These are phyloP conservation scores for Nomada fabriciana DNA, from an alignment of 2,888 invertebrate species.

Conservation along the genomic window DNA sequence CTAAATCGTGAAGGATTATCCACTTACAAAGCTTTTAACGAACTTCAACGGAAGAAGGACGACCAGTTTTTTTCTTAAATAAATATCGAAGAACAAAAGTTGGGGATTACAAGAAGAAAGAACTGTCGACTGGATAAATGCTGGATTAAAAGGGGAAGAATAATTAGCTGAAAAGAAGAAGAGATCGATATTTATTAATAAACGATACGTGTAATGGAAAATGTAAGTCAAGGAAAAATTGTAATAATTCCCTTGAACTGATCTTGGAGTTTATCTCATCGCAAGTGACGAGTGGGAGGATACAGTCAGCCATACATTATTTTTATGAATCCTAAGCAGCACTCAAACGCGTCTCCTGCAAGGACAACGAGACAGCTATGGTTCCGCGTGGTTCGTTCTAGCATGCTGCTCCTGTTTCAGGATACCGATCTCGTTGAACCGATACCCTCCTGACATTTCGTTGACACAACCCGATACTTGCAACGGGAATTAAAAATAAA, in stretches of 20 bases:
- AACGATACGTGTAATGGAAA: neutral
- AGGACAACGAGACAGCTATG: constrained; percentile 48
- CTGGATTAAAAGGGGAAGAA: neutral
- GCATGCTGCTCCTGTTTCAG: constrained; percentile 38
- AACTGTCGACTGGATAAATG: neutral
- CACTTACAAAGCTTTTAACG: neutral
- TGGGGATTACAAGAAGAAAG: neutral
- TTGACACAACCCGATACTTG: constrained; percentile 1
- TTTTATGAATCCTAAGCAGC: constrained; percentile 40
- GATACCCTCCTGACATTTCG: constrained; percentile 51
- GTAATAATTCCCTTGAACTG: constrained; percentile 23
- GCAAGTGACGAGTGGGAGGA: constrained; percentile 11
- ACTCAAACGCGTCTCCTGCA: constrained; percentile 50
- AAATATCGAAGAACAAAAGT: neutral
- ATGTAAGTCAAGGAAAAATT: constrained; percentile 7
- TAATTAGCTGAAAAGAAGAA: neutral
- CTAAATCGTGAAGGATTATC: no score
- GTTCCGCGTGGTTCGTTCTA: constrained; percentile 50
- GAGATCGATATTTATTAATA: neutral
- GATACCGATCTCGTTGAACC: constrained; percentile 27
- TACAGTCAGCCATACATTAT: constrained; percentile 20
- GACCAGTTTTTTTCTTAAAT: neutral
- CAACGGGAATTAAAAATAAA: neutral
- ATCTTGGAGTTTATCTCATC: constrained; percentile 28
- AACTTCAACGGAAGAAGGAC: neutral